phyloP scores from a whole-genome alignment of 1,140 invertebrate species.

The Magallana gigas region DNA sequence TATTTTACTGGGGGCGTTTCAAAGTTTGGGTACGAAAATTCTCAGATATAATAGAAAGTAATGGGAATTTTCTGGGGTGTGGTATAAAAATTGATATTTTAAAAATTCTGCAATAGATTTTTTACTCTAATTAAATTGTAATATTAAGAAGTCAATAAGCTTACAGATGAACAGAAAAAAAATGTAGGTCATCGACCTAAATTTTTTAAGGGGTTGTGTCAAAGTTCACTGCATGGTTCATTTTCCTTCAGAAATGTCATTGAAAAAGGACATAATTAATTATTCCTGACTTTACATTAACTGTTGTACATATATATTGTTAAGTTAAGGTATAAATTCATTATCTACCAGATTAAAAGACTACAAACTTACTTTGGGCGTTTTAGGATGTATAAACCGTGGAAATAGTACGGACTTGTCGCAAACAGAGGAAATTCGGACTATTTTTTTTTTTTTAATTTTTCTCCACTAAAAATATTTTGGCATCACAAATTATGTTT shows the following conservation, averaged over 20 bases:
- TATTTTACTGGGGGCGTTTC: no score
- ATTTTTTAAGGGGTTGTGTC: neutral
- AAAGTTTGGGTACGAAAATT: no score
- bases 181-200: neutral
- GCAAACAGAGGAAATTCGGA: neutral
- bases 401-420: neutral
- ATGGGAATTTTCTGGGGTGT: constrained; percentile 1
- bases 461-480: neutral
- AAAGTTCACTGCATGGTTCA: no score
- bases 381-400: no score
- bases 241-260: neutral
- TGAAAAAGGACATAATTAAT: neutral
- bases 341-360: no score
- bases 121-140: no score
- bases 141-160: no score
- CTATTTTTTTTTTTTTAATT: neutral
- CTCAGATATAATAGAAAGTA: no score
- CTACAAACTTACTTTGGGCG: no score
- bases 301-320: neutral
- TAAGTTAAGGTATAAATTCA: neutral
- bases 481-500: no score
- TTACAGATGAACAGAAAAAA: neutral
- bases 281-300: neutral
- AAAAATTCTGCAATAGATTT: no score
- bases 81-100: no score